A percentile compares a stretch with the other conserved stretches of the same genome.
phyloP scores from a whole-genome alignment of 1,140 invertebrate species.

The Heterodera schachtii region DNA sequence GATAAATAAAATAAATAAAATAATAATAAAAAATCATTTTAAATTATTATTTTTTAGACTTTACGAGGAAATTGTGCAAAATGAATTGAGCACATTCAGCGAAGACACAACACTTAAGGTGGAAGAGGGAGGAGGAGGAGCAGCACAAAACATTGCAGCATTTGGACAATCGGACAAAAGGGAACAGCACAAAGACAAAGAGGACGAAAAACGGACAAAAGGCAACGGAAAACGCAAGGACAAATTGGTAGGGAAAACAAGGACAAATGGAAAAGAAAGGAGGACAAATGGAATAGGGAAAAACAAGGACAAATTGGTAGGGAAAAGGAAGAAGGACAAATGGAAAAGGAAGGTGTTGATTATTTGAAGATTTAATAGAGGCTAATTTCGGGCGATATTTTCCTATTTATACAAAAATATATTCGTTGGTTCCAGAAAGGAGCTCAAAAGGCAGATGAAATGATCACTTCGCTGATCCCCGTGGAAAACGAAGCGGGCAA shows the following conservation, averaged over 20 bases:
- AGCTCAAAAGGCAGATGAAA: neutral
- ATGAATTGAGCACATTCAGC: constrained; percentile 15
- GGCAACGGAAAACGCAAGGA: neutral
- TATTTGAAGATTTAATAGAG: too few relatives aligned
- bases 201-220: neutral
- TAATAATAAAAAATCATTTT: too few relatives aligned
- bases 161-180: neutral
- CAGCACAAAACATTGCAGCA: too few relatives aligned
- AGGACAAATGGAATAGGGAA: too few relatives aligned
- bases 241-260: neutral
- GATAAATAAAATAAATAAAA: neutral
- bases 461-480: constrained; percentile 2
- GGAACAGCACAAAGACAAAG: neutral
- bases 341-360: too few relatives aligned
- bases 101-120: constrained; percentile 24
- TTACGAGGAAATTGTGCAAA: constrained; percentile 14
- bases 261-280: too few relatives aligned
- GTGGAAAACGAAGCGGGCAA: neutral
- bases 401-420: neutral
- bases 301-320: neutral
- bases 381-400: neutral
- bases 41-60: constrained; percentile 6
- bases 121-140: constrained; percentile 11
- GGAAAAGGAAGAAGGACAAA: neutral
- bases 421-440: neutral